Evolutionary conservation across 2,113 vertebrate genomes (phyloP).

Genomic region (Struthidea cinerea): DNA sequence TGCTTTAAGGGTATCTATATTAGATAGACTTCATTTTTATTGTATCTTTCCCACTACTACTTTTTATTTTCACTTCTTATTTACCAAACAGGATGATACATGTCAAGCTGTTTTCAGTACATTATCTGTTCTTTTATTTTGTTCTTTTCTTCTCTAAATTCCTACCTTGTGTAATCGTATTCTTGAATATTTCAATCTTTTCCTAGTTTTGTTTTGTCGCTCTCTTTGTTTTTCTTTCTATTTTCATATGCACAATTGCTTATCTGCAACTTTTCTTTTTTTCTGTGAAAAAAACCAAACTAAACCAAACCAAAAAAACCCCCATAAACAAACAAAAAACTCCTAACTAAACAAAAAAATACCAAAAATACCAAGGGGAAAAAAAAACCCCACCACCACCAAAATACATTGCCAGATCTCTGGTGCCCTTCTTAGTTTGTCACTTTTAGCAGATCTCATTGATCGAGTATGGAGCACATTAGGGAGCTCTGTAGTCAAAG

Average conservation of each 20-base stretch:
- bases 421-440: not conserved
- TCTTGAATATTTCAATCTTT: not conserved
- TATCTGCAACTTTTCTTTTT: not conserved
- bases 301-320: not conserved
- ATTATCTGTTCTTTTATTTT: not conserved
- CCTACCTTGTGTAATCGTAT: not conserved
- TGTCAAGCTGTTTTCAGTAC: not conserved
- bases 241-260: not conserved
- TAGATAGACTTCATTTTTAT: not conserved
- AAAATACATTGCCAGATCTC: not conserved
- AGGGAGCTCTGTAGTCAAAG: not conserved
- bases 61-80: not conserved
- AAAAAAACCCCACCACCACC: fast-evolving
- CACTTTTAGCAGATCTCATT: not conserved
- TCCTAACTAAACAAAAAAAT: not conserved
- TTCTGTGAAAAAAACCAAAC: not conserved
- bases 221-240: not conserved
- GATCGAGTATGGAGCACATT: not conserved
- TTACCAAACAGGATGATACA: not conserved
- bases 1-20: not conserved
- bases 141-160: not conserved
- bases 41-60: not conserved
- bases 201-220: not conserved
- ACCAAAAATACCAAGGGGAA: not conserved
- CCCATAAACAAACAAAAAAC: not conserved